Base-by-base conservation (phyloP, 2,888 invertebrate genomes). In the Meliscaeva auricollis region DNA sequence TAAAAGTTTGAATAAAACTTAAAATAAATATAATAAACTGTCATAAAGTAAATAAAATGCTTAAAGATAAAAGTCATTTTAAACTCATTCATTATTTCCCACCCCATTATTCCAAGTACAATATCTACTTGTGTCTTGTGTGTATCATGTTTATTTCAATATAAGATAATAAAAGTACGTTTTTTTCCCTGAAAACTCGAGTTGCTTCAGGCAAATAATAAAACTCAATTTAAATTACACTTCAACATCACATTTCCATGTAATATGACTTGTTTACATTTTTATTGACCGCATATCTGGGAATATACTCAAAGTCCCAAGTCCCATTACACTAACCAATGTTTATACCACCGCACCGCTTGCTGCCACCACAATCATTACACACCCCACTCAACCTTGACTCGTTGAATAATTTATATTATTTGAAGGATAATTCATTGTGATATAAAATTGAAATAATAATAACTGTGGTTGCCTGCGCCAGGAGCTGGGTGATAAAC, bases 341-440 rank as follows among this genome's bases (percentile, higher is more conserved):
- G 1, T 9, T 2, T 13, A 3, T 13, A 11, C 38, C 11, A 1
- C 20, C n/a, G 17, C 52, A 30, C 7, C 64, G n/a, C n/a, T n/a
- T 3, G 35, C 62, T 3, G n/a, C 2, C 56, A 35, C 6, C 35
- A 35, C 35, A 35, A 35, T n/a, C n/a, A n/a, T n/a, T 8, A 35
- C 35, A 35, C 32, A 1, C 44, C 52, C 35, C 69, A 69, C 52
- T 75, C 75, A 64, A 35, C 56, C 56, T 48, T 81, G 81, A 75
- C 75, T 75, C 50, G 8, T 26, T 70, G 70, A 81, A 81, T 81
- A 75, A 75, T 75, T 81, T 62, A 81, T 64, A 32, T 41, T 74
- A 62, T 81, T 70, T 75, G 70, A 13, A 5, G 64, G 56, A 75
- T 70, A 75, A 75, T 75, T 81, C 75, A 81, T 81, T 81, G 69